Percentiles rank a stretch among this genome's conserved stretches.
These are phyloP conservation scores for Matsumurasca onukii DNA, from an alignment of 1,140 invertebrate species.

Conservation along the genomic window DNA sequence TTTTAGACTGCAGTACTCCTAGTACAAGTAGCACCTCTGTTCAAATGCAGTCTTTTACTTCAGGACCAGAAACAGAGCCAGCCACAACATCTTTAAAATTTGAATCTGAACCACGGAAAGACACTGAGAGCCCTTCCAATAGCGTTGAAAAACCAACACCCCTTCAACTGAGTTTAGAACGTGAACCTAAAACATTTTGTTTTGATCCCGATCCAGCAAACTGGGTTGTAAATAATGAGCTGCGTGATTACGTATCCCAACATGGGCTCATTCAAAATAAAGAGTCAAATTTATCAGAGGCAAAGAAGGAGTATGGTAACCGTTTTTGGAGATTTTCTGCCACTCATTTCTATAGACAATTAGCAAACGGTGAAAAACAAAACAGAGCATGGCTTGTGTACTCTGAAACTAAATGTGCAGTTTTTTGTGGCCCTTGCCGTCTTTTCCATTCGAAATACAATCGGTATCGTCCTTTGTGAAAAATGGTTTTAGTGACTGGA, in stretches of 20 bases:
- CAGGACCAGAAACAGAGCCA: slow-evolving; percentile 3
- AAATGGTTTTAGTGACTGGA: background rate
- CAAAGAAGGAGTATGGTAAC: slow-evolving; percentile 16
- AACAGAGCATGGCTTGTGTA: slow-evolving; percentile 6
- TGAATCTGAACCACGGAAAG: slow-evolving; percentile 20
- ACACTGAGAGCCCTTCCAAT: slow-evolving; percentile 14
- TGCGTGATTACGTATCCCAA: slow-evolving; percentile 22
- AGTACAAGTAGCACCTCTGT: slow-evolving; percentile 19
- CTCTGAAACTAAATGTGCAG: slow-evolving; percentile 22
- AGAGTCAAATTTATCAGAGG: slow-evolving; percentile 10
- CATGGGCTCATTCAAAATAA: slow-evolving; percentile 23
- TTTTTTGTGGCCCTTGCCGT: slow-evolving; percentile 12
- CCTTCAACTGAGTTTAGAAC: background rate
- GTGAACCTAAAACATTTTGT: slow-evolving; percentile 20
- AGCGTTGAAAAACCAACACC: slow-evolving; percentile 13
- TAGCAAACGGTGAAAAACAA: slow-evolving; percentile 20
- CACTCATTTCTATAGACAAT: background rate
- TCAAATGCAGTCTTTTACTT: background rate
- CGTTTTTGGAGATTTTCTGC: slow-evolving; percentile 13
- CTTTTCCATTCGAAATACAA: slow-evolving; percentile 22
- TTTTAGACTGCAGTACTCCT: slow-evolving; percentile 16
- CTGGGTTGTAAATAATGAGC: slow-evolving; percentile 22
- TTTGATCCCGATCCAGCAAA: slow-evolving; percentile 26
- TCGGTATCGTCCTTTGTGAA: background rate
- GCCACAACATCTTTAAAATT: slow-evolving; percentile 11